Percentiles rank a stretch among this genome's conserved stretches.
phyloP scores from a whole-genome alignment of 2,888 invertebrate genomes.

The Globia sparganii region DNA sequence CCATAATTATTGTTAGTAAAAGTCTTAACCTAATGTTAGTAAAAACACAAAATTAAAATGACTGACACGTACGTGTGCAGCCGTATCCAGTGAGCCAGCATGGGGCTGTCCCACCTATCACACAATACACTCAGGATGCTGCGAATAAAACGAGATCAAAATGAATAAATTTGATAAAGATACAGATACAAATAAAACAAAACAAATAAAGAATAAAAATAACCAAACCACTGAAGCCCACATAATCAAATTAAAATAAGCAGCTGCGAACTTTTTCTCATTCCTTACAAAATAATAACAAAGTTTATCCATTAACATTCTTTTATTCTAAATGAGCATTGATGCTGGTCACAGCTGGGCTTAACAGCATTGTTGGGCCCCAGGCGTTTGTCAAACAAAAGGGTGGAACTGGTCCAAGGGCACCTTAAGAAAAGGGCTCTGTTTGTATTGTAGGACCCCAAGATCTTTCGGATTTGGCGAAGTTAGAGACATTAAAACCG shows the following conservation, averaged over 20 bases:
- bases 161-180: not conserved
- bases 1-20: too few relatives aligned
- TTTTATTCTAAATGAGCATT: conserved; percentile 48
- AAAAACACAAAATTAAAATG: too few relatives aligned
- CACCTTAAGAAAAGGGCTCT: conserved; percentile 31
- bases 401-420: conserved; percentile 56
- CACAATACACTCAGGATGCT: too few relatives aligned
- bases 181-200: not conserved
- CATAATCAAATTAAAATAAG: conserved; percentile 14
- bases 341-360: conserved; percentile 51
- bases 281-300: conserved; percentile 31
- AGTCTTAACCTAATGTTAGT: too few relatives aligned
- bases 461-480: conserved; percentile 27
- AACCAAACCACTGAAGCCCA: not conserved
- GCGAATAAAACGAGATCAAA: too few relatives aligned
- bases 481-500: conserved; percentile 36
- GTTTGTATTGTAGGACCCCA: conserved; percentile 29
- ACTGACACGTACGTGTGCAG: too few relatives aligned
- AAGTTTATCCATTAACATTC: conserved; percentile 45
- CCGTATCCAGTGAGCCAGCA: too few relatives aligned
- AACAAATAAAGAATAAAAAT: not conserved
- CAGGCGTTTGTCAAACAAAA: conserved; percentile 52
- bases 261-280: conserved; percentile 1
- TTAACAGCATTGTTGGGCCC: conserved; percentile 42
- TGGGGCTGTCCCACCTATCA: too few relatives aligned